Evolutionary conservation across 2,113 vertebrate species (phyloP).

Genomic region (Alouatta palliata): DNA sequence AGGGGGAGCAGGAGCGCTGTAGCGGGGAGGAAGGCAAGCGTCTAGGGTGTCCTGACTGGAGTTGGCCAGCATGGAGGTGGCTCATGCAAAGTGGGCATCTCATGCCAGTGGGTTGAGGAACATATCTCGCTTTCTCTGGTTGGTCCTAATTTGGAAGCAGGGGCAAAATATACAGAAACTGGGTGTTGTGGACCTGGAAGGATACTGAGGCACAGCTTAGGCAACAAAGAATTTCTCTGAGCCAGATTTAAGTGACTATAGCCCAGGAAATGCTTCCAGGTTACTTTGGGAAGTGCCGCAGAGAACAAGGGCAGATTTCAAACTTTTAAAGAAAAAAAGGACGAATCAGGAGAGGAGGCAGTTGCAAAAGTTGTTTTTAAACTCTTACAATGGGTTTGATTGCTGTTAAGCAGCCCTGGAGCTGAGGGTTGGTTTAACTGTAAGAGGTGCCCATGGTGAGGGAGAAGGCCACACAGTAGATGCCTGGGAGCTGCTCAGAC

Average conservation of each 20-base stretch:
- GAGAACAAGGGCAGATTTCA: background rate
- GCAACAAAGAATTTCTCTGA: background rate
- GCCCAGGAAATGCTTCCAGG: background rate
- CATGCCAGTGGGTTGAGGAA: background rate
- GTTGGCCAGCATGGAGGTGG: rapidly evolving
- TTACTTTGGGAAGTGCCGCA: background rate
- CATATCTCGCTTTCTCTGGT: background rate
- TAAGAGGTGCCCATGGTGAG: background rate
- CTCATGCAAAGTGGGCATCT: background rate
- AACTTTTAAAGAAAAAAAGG: background rate
- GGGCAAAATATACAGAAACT: background rate
- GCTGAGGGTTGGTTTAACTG: background rate
- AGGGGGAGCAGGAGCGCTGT: background rate
- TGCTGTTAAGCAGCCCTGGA: background rate
- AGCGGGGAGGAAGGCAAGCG: background rate
- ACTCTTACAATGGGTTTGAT: background rate
- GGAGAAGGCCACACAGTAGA: background rate
- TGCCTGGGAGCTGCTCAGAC: background rate
- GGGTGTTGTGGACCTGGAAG: background rate
- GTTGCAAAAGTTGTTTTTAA: background rate
- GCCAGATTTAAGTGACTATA: background rate
- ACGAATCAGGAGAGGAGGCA: background rate
- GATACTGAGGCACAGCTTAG: background rate
- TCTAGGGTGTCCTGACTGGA: no score
- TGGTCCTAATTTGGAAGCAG: background rate